Evolutionary conservation across 1,140 invertebrate species (phyloP).

Genomic region (Procambarus virginalis): DNA sequence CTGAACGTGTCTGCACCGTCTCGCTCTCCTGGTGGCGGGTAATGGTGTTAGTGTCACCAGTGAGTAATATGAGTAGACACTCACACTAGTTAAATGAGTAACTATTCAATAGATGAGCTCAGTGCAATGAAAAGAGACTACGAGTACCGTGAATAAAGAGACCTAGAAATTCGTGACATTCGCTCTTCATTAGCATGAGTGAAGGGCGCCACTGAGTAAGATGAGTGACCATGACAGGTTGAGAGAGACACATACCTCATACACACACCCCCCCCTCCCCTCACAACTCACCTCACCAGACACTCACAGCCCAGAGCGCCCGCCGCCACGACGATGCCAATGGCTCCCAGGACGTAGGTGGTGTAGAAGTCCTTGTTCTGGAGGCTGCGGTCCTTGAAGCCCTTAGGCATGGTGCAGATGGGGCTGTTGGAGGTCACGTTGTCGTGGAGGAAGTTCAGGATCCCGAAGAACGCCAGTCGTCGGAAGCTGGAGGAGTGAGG

Average conservation of each 20-base stretch:
- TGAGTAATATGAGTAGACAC: background rate
- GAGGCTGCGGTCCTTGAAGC: conserved; percentile 85
- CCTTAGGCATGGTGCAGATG: conserved; percentile 86
- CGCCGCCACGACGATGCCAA: conserved; percentile 77
- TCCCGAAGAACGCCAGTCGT: conserved; percentile 59
- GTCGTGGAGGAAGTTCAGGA: conserved; percentile 60
- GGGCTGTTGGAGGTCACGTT: conserved; percentile 77
- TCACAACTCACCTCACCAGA: conserved; percentile 43
- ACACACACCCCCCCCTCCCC: too few species aligned
- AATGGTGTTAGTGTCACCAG: background rate
- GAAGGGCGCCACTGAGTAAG: too few species aligned
- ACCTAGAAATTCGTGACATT: too few species aligned
- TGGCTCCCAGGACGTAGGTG: conserved; percentile 82
- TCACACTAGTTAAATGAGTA: too few species aligned
- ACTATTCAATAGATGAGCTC: too few species aligned
- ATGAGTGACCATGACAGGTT: too few species aligned
- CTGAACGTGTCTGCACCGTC: background rate
- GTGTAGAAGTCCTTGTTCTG: conserved; percentile 81
- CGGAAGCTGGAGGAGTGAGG: conserved; percentile 34
- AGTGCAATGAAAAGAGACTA: too few species aligned
- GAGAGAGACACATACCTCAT: too few species aligned
- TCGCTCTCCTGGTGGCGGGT: background rate
- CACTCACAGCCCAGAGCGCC: conserved; percentile 80
- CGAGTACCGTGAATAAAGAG: too few species aligned
- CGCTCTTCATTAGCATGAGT: too few species aligned